phyloP scores from a whole-genome alignment of 2,797 vertebrate species.

The Periophthalmus magnuspinnatus region DNA sequence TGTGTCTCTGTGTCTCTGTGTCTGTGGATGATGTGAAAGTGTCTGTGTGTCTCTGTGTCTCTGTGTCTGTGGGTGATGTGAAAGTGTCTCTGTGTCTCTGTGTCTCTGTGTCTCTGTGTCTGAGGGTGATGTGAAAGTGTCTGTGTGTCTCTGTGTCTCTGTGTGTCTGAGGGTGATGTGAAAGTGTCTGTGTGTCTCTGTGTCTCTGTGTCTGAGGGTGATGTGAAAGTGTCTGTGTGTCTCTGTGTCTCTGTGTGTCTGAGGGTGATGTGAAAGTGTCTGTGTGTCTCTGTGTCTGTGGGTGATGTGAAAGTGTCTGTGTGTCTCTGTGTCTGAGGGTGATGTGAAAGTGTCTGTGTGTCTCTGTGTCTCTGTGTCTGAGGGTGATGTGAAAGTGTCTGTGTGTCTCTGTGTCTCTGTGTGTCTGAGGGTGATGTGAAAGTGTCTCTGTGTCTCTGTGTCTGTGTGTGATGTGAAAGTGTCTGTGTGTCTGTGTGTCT shows the following conservation, averaged over 20 bases:
- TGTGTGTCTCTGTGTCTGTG: conserved; percentile 33
- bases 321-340: no score
- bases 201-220: conserved; percentile 37
- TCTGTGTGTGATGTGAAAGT: conserved; percentile 55
- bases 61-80: no score
- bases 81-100: no score
- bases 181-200: conserved; percentile 35
- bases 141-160: no score
- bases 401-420: no score
- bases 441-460: conserved; percentile 32
- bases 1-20: conserved; percentile 33
- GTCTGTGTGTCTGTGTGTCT: no score
- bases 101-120: conserved; percentile 28
- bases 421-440: no score
- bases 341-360: conserved; percentile 39
- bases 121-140: conserved; percentile 59
- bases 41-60: no score
- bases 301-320: conserved; percentile 63
- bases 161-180: no score
- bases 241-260: no score
- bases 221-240: conserved; percentile 66
- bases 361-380: conserved; percentile 28
- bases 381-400: conserved; percentile 62
- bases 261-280: conserved; percentile 11
- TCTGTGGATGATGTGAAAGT: conserved; percentile 57